Evolutionary conservation across 1,140 invertebrate species (phyloP).

Genomic region (Hylaeus volcanicus): DNA sequence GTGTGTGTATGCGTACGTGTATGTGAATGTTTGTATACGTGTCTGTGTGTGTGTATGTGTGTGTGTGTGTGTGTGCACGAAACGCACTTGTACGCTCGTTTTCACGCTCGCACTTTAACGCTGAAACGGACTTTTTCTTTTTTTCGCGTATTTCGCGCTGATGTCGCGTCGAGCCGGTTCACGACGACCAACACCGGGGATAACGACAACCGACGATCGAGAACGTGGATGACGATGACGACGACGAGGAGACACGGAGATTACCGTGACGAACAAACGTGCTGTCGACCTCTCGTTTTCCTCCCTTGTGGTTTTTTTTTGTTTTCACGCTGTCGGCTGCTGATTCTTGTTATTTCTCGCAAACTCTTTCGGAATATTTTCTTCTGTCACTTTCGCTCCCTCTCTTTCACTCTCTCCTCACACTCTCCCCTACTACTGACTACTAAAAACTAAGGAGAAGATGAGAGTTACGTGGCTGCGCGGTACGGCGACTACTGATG

Average conservation of each 20-base stretch:
- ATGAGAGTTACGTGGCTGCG: constrained; percentile 83
- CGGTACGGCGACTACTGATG: constrained; percentile 82
- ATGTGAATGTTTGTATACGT: no score
- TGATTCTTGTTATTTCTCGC: constrained; percentile 33
- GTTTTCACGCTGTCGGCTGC: constrained; percentile 30
- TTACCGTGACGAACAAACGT: constrained; percentile 51
- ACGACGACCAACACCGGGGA: constrained; percentile 36
- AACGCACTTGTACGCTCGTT: constrained; percentile 33
- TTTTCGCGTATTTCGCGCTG: constrained; percentile 10
- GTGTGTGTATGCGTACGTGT: no score
- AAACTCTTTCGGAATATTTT: constrained; percentile 5
- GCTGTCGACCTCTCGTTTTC: constrained; percentile 57
- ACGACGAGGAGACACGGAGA: constrained; percentile 32
- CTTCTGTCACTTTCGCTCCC: constrained; percentile 2
- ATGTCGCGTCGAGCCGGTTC: constrained; percentile 40
- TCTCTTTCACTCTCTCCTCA: constrained; percentile 54
- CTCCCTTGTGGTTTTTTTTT: neutral
- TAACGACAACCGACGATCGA: constrained; percentile 33
- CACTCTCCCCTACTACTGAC: constrained; percentile 76
- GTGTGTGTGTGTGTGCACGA: neutral
- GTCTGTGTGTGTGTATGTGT: no score
- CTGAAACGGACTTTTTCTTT: neutral
- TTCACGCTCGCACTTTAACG: constrained; percentile 14
- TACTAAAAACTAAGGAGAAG: constrained; percentile 85
- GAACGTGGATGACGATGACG: constrained; percentile 41